A percentile compares a stretch with the other conserved stretches of the same genome.
These are phyloP conservation scores for Bombus waltoni DNA, from an alignment of 1,140 invertebrate genomes.

Conservation along the genomic window DNA sequence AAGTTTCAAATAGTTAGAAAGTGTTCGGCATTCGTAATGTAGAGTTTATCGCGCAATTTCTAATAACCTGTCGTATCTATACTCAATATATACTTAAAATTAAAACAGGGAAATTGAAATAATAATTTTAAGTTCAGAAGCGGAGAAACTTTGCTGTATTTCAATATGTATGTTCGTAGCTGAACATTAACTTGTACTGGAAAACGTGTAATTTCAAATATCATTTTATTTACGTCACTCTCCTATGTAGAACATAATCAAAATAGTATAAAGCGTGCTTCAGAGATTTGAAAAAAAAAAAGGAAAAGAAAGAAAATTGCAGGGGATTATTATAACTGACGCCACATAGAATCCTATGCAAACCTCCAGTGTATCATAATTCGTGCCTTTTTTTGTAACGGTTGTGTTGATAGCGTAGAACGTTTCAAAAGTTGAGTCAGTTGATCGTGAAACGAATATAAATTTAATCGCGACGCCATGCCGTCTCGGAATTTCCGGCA, in stretches of 20 bases:
- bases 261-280: neutral
- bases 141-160: too few relatives aligned
- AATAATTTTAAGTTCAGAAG: too few relatives aligned
- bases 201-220: neutral
- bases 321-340: neutral
- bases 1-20: neutral
- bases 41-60: neutral
- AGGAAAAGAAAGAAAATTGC: neutral
- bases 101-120: too few relatives aligned
- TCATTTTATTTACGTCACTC: neutral
- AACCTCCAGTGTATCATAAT: neutral
- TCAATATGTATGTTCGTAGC: neutral
- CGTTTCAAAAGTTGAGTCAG: conserved; percentile 25
- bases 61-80: too few relatives aligned
- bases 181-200: neutral
- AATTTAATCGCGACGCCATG: conserved; percentile 13
- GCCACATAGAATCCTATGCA: too few relatives aligned
- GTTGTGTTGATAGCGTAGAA: neutral
- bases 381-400: neutral
- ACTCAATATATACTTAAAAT: too few relatives aligned
- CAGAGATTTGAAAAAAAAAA: neutral
- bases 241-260: neutral
- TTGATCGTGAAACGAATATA: conserved; percentile 20
- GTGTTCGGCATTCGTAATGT: neutral
- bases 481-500: conserved; percentile 35